Evolutionary conservation across 30 jellyfish, hydroid and myxozoan genomes (phyloP), one percentile per base, ranked within the genome.

Genomic region (Rhopilema esculentum): DNA sequence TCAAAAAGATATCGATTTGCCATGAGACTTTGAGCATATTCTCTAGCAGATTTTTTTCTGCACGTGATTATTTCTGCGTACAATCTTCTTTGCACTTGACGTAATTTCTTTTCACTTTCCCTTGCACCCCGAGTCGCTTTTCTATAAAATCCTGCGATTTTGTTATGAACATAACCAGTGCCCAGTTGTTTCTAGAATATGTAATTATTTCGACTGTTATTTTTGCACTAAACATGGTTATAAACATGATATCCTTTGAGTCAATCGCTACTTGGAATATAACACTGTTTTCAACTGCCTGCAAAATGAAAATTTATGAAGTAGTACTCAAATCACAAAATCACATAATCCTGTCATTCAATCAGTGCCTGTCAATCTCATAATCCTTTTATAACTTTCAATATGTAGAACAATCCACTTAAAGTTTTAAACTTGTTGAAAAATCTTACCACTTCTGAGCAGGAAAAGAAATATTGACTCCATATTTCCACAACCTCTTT

Each of bases 381-480:
- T n/a, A n/a, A n/a, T n/a, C n/a, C n/a, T n/a, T n/a, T n/a, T n/a
- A n/a, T n/a, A n/a, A n/a, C n/a, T n/a, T n/a, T n/a, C n/a, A n/a
- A n/a, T n/a, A n/a, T n/a, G n/a, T n/a, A n/a, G n/a, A n/a, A n/a
- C n/a, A n/a, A n/a, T n/a, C n/a, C n/a, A n/a, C n/a, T n/a, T n/a
- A n/a, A n/a, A n/a, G n/a, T n/a, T n/a, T n/a, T n/a, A n/a, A n/a
- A n/a, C n/a, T n/a, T n/a, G n/a, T n/a, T n/a, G n/a, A n/a, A n/a
- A n/a, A n/a, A n/a, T n/a, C 87, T 63, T 79, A 79, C 89, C 80
- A 79, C 1, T 66, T 79, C 40, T 21, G 57, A 65, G 40, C 89
- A 79, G 63, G 79, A 65, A n/a, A 33, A 40, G 72, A 79, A 63
- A 69, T 20, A 79, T 22, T 64, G 24, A 79, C 50, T 71, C 91